Evolutionary conservation across 2,797 vertebrate species (phyloP).

Genomic region (Kryptolebias ocellatus): DNA sequence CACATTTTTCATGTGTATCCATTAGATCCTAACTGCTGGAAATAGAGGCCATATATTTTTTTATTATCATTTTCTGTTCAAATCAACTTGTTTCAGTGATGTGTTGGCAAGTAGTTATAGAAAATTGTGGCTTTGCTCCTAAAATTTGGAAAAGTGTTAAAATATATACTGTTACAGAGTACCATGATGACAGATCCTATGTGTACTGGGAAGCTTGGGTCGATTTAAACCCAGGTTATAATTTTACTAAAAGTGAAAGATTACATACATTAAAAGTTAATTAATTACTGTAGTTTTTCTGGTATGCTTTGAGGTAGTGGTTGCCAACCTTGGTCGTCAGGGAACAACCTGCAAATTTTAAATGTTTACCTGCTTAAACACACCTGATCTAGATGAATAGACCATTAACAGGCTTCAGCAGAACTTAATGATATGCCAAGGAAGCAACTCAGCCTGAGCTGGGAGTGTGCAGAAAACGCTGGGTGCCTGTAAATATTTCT

Average conservation of each 20-base stretch:
- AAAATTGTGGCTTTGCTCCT: not conserved
- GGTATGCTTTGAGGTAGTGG: conserved; percentile 16
- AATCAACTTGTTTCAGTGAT: not conserved
- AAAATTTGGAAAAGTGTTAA: not conserved
- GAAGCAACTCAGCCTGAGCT: no score
- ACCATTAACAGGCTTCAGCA: no score
- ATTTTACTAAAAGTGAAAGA: conserved; percentile 36
- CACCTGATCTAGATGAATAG: no score
- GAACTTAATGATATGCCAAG: no score
- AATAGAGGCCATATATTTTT: not conserved
- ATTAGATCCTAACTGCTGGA: not conserved
- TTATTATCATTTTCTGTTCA: not conserved
- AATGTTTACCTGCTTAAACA: no score
- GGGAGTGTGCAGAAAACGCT: no score
- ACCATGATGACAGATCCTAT: conserved; percentile 1
- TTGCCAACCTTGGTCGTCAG: no score
- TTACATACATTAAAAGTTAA: conserved; percentile 30
- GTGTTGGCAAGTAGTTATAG: not conserved
- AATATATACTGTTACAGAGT: not conserved
- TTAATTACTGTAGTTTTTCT: conserved; percentile 30
- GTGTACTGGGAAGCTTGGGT: not conserved
- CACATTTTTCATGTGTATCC: no score
- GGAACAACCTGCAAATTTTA: no score
- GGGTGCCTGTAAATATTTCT: not conserved
- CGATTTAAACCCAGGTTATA: conserved; percentile 18